A percentile compares a stretch with the other conserved stretches of the same genome.
phyloP scores from a whole-genome alignment of 1,140 invertebrate genomes.

The Gonioctena quinquepunctata region DNA sequence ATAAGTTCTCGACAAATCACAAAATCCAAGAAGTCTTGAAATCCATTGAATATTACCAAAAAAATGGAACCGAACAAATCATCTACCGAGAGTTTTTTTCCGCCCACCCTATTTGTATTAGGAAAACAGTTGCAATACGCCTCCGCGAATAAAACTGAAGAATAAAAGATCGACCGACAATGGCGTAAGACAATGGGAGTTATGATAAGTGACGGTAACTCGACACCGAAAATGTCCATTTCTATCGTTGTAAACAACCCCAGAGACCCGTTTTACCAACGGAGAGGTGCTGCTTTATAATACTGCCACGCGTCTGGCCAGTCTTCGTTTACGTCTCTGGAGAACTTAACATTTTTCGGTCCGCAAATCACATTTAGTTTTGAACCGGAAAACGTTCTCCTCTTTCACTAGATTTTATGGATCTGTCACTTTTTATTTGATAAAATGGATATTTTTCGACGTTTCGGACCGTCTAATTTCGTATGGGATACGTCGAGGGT shows the following conservation, averaged over 20 bases:
- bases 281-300: constrained; percentile 35
- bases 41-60: no score
- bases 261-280: not conserved
- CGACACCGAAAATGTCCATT: constrained; percentile 42
- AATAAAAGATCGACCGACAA: constrained; percentile 4
- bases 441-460: constrained; percentile 17
- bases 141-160: not conserved
- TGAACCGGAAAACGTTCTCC: constrained; percentile 23
- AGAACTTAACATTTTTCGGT: constrained; percentile 16
- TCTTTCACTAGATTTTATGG: constrained; percentile 20
- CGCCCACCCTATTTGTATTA: not conserved
- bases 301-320: constrained; percentile 32
- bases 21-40: no score
- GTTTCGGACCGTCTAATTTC: not conserved
- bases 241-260: constrained; percentile 10
- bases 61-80: no score
- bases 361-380: constrained; percentile 29
- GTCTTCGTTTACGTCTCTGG: constrained; percentile 37
- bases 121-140: not conserved
- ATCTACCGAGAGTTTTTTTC: no score
- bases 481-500: not conserved
- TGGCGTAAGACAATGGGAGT: constrained; percentile 35
- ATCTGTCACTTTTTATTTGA: constrained; percentile 24
- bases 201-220: constrained; percentile 41
- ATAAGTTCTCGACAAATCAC: no score